Percentiles rank a stretch among this genome's conserved stretches.
Evolutionary conservation across 2,797 vertebrate species (phyloP).

Genomic region (Meda fulgida): DNA sequence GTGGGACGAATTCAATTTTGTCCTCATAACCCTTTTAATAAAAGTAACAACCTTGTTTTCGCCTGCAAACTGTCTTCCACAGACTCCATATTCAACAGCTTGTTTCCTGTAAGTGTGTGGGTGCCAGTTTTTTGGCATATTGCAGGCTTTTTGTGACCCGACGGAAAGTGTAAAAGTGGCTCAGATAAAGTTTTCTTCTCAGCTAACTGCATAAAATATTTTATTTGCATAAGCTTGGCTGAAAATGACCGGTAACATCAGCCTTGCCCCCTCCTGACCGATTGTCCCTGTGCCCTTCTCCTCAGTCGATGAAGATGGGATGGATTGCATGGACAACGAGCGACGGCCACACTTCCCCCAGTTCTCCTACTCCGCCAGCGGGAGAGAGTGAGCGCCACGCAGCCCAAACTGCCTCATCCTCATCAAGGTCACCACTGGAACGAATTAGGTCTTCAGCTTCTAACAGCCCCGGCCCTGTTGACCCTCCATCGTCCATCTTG

Average conservation of each 20-base stretch:
- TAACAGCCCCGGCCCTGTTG: conserved; percentile 51
- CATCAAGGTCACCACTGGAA: conserved; percentile 78
- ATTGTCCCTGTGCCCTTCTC: conserved; percentile 36
- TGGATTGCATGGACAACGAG: conserved; percentile 97
- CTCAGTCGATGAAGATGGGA: conserved; percentile 94
- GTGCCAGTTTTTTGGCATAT: conserved; percentile 48
- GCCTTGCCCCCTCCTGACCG: background rate
- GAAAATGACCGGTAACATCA: background rate
- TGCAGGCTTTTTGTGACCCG: conserved; percentile 33
- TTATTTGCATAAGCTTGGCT: background rate
- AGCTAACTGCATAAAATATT: conserved; percentile 6
- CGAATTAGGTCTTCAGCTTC: conserved; percentile 79
- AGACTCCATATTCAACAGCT: conserved; percentile 26
- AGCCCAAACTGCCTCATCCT: conserved; percentile 75
- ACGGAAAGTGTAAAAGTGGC: conserved; percentile 18
- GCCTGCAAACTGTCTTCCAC: conserved; percentile 36
- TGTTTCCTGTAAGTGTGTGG: conserved; percentile 50
- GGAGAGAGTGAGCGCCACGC: conserved; percentile 85
- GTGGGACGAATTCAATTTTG: conserved; percentile 16
- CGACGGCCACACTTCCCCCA: conserved; percentile 96
- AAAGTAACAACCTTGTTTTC: conserved; percentile 34
- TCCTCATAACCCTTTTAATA: conserved; percentile 33
- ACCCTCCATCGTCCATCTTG: conserved; percentile 50
- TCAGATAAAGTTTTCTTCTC: conserved; percentile 36
- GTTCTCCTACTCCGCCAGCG: conserved; percentile 98